A percentile compares a stretch with the other conserved stretches of the same genome.
phyloP scores from a whole-genome alignment of 2,888 invertebrate genomes.

The Troides aeacus region DNA sequence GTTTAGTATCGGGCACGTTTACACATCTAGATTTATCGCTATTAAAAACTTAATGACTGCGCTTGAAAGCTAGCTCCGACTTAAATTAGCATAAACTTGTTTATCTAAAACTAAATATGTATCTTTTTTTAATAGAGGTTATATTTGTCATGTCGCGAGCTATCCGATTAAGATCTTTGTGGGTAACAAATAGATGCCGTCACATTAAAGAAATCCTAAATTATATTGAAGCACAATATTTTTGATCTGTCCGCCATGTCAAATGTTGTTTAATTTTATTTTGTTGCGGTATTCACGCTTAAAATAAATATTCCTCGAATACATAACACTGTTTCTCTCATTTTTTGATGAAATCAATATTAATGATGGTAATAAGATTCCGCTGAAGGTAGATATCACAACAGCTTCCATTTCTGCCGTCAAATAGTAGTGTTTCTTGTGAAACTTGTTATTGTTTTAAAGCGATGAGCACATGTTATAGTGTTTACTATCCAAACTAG shows the following conservation, averaged over 20 bases:
- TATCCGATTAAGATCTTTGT: constrained; percentile 40
- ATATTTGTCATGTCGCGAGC: constrained; percentile 51
- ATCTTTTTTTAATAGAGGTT: constrained; percentile 56
- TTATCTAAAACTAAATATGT: constrained; percentile 61
- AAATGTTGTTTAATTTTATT: background rate
- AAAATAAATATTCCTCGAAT: background rate
- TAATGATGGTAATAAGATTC: background rate
- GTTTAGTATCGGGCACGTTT: constrained; percentile 47
- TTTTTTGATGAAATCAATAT: background rate
- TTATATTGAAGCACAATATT: constrained; percentile 11
- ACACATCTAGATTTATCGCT: constrained; percentile 63
- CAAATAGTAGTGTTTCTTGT: too few relatives aligned
- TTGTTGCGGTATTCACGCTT: background rate
- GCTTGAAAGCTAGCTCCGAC: constrained; percentile 43
- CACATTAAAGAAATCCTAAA: constrained; percentile 15
- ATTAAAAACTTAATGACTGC: constrained; percentile 64
- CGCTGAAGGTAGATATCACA: too few relatives aligned
- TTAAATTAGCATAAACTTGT: constrained; percentile 73
- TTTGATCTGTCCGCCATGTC: constrained; percentile 2
- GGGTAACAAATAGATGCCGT: constrained; percentile 9
- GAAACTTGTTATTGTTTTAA: too few relatives aligned
- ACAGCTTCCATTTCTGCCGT: too few relatives aligned
- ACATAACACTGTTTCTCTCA: background rate
- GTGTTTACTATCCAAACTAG: too few relatives aligned
- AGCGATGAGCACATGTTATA: background rate